A percentile compares a stretch with the other conserved stretches of the same genome.
These are phyloP conservation scores for Rhingia rostrata DNA, from an alignment of 2,888 invertebrate genomes.

Conservation along the genomic window DNA sequence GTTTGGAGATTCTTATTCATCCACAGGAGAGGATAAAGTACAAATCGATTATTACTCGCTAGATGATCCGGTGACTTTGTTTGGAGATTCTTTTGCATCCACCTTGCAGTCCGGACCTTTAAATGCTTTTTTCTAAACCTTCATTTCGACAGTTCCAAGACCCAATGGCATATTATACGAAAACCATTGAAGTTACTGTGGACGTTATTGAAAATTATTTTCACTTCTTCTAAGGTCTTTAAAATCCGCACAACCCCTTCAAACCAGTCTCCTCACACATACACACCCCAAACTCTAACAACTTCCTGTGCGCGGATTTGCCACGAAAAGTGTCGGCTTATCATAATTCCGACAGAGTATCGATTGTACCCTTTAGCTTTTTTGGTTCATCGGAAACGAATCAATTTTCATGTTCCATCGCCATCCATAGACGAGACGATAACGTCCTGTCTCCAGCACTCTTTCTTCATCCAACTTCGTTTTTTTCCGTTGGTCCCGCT, in stretches of 20 bases:
- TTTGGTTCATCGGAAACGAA: constrained; percentile 74
- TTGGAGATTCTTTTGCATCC: too few relatives aligned
- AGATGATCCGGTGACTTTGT: too few relatives aligned
- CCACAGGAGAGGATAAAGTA: too few relatives aligned
- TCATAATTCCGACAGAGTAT: constrained; percentile 71
- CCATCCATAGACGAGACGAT: constrained; percentile 43
- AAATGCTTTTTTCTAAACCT: too few relatives aligned
- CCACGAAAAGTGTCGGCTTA: constrained; percentile 64
- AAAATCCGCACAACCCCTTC: constrained; percentile 1
- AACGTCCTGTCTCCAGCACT: constrained; percentile 68
- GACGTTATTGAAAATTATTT: too few relatives aligned
- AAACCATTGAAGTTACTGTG: too few relatives aligned
- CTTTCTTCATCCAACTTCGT: background rate
- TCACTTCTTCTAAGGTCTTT: background rate
- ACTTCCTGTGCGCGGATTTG: constrained; percentile 71
- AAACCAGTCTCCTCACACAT: background rate
- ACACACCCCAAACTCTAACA: constrained; percentile 50
- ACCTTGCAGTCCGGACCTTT: too few relatives aligned
- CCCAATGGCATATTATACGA: too few relatives aligned
- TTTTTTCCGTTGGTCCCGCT: constrained; percentile 1
- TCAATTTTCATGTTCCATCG: constrained; percentile 73
- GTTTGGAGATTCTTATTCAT: too few relatives aligned
- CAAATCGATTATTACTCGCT: too few relatives aligned
- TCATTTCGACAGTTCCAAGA: too few relatives aligned
- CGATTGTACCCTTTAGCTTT: constrained; percentile 73